A percentile compares a stretch with the other conserved stretches of the same genome.
phyloP scores from a whole-genome alignment of 2,888 invertebrate species.

The Dinocampus coccinellae region DNA sequence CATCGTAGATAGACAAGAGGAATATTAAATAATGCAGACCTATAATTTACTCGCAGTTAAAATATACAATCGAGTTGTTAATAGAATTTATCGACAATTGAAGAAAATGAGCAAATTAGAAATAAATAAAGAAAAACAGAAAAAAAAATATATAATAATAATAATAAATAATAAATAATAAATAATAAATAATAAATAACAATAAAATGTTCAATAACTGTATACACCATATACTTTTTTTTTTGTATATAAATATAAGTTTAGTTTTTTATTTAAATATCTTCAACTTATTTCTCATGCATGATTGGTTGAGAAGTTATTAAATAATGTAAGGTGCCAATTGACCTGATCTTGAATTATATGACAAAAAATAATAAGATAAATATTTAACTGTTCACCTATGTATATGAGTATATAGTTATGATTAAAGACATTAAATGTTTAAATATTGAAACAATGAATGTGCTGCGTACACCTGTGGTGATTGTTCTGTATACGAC shows the following conservation, averaged over 20 bases:
- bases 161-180: too few species aligned
- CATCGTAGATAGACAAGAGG: not conserved
- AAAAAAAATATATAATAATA: slow-evolving; percentile 6
- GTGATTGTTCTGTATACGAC: slow-evolving; percentile 36
- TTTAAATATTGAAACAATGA: slow-evolving; percentile 20
- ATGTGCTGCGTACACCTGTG: slow-evolving; percentile 44
- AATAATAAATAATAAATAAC: not conserved
- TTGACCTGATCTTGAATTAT: slow-evolving; percentile 20
- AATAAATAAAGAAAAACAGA: not conserved
- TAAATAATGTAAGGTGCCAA: slow-evolving; percentile 18
- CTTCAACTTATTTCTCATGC: not conserved
- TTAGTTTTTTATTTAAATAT: not conserved
- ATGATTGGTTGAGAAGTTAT: slow-evolving; percentile 21
- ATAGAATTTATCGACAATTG: slow-evolving; percentile 3
- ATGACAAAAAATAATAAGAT: not conserved
- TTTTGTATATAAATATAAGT: not conserved
- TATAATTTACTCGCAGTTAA: not conserved
- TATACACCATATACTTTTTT: slow-evolving; percentile 4
- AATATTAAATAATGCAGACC: not conserved
- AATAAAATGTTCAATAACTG: slow-evolving; percentile 5
- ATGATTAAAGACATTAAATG: not conserved
- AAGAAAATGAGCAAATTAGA: not conserved
- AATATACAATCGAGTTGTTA: not conserved
- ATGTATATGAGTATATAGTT: not conserved
- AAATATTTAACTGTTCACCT: not conserved